Conservation (phyloP, 1,140 invertebrate genomes). For the Tigriopus japonicus region DNA sequence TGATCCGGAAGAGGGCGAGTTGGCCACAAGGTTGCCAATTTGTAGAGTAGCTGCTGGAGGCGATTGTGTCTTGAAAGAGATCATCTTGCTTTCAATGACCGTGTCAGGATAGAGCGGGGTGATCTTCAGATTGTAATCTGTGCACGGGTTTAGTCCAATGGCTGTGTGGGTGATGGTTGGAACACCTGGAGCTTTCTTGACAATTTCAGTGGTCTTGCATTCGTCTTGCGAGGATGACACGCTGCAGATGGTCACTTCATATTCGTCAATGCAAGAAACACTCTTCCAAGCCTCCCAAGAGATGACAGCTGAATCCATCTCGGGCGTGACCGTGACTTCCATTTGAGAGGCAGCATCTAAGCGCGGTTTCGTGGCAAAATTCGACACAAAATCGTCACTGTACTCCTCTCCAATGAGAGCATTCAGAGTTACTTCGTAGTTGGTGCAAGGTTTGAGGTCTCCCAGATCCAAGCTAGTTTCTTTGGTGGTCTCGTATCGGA, state of each 20-base stretch:
- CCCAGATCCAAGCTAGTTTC: not conserved
- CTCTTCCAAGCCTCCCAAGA: slow-evolving; percentile 5
- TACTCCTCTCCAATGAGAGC: slow-evolving; percentile 6
- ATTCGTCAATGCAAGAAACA: slow-evolving; percentile 5
- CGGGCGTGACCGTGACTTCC: not conserved
- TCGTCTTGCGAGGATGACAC: not conserved
- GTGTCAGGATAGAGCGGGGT: not conserved
- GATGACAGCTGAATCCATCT: not conserved
- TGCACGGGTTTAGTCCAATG: not conserved
- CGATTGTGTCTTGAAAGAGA: slow-evolving; percentile 9
- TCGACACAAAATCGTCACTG: not conserved
- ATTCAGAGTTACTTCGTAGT: not conserved
- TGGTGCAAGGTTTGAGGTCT: slow-evolving; percentile 8
- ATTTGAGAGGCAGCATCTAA: not conserved
- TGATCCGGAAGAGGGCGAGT: not conserved
- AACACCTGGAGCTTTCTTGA: not conserved
- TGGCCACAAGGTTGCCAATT: not conserved
- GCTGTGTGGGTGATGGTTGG: not conserved
- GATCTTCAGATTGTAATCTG: slow-evolving; percentile 6
- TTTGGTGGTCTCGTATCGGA: not conserved
- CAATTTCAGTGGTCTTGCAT: not conserved
- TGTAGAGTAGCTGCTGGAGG: not conserved
- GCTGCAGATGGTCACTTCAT: slow-evolving; percentile 1
- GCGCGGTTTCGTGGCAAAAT: not conserved
- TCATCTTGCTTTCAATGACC: not conserved